Percentiles rank a stretch among this genome's conserved stretches.
Evolutionary conservation across 2,888 invertebrate genomes (phyloP).

Genomic region (Tetropium fuscum): DNA sequence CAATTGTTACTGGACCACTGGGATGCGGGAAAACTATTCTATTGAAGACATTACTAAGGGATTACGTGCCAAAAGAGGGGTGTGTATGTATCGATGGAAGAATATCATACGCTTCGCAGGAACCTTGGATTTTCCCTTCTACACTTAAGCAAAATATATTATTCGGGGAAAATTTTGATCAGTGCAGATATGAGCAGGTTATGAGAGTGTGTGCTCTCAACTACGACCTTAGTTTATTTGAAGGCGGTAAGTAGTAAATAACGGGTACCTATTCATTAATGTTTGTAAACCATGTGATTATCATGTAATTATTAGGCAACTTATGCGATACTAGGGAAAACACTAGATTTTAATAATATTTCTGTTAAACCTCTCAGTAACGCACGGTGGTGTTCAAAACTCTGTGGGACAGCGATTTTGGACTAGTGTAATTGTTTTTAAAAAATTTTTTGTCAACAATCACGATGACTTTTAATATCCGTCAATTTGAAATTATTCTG

Average conservation of each 20-base stretch:
- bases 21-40: slow-evolving; percentile 73
- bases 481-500: no score
- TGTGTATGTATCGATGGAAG: slow-evolving; percentile 65
- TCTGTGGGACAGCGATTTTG: no score
- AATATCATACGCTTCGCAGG: slow-evolving; percentile 70
- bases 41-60: slow-evolving; percentile 62
- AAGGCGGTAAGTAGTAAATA: slow-evolving; percentile 31
- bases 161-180: slow-evolving; percentile 74
- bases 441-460: no score
- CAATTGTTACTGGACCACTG: slow-evolving; percentile 73
- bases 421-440: no score
- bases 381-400: no score
- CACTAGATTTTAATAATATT: no score
- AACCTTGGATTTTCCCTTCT: slow-evolving; percentile 72
- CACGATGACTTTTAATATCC: no score
- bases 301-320: no score
- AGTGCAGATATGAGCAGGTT: slow-evolving; percentile 70
- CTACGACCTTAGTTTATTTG: slow-evolving; percentile 66
- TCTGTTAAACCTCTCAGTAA: no score
- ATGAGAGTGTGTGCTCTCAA: slow-evolving; percentile 73
- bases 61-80: slow-evolving; percentile 54
- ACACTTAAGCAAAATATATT: slow-evolving; percentile 81
- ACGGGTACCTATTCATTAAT: no score
- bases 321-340: no score
- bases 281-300: no score